phyloP scores from a whole-genome alignment of 2,888 invertebrate genomes.

The Notodonta ziczac region DNA sequence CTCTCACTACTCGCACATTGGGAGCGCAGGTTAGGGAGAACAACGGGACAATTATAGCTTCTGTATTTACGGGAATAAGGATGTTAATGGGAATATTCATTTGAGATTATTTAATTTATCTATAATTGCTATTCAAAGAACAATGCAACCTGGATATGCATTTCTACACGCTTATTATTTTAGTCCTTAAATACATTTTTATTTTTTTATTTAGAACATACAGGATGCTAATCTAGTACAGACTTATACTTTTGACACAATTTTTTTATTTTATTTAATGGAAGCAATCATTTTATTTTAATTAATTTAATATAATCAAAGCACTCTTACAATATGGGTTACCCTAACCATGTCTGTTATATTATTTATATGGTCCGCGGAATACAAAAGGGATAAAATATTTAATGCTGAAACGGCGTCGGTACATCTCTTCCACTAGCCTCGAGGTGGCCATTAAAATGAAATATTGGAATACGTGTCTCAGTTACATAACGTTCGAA shows the following conservation, averaged over 20 bases:
- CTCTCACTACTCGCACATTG: slow-evolving; percentile 29
- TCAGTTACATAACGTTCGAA: slow-evolving; percentile 9
- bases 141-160: no score
- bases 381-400: slow-evolving; percentile 36
- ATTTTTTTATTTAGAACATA: no score
- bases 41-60: slow-evolving; percentile 15
- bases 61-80: slow-evolving; percentile 3
- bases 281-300: no score
- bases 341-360: background rate
- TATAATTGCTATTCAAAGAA: no score
- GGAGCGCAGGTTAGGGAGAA: slow-evolving; percentile 26
- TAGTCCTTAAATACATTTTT: no score
- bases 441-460: slow-evolving; percentile 41
- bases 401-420: slow-evolving; percentile 31
- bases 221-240: no score
- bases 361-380: slow-evolving; percentile 11
- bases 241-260: no score
- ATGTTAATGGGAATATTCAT: background rate
- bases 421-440: slow-evolving; percentile 32
- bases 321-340: background rate
- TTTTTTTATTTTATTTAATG: no score
- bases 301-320: no score
- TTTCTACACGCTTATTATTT: no score
- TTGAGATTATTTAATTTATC: no score
- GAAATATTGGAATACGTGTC: slow-evolving; percentile 43